Evolutionary conservation across 2,113 vertebrate species (phyloP), one percentile per base, ranked within the genome.

Genomic region (Cyprinodon variegatus): DNA sequence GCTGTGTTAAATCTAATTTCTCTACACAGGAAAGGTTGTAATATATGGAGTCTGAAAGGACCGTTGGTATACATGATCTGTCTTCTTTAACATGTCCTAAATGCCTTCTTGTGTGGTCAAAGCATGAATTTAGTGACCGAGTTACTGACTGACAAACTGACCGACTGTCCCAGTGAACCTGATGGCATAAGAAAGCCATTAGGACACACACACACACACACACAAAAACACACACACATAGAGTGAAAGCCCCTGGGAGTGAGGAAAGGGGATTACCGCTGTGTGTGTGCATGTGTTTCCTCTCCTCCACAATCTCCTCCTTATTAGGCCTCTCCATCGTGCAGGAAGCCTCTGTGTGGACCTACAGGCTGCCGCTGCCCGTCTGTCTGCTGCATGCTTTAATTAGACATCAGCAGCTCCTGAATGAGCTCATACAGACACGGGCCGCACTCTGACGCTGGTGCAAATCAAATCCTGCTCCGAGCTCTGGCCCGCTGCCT

Each of bases 301-400:
- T 38, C 22, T 20, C 69, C 0, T 9, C 78, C 40, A 65, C 41
- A 68, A 75, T 84, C 83, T 74, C 72, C 68, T 83, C 84, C 89
- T 88, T 90, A 87, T 90, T 85, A 83, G 84, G 89, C 79, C 41
- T 81, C 77, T n/a, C 84, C 41, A 75, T 82, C 70, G 65, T 80
- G 76, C 72, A 82, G 65, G 2, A 29, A 41, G 41, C 61, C 61
- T 36, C 76, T 39, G 29, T 62, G 83, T 72, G 79, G 77, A 43
- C 76, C 71, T 70, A 65, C 70, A 77, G 76, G 62, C 80, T 50
- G 68, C 73, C 39, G 70, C 86, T 39, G 77, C 71, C 65, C 60
- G 83, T 68, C 77, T 69, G 43, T 37, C 75, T 70, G 62, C 64
- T 68, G 78, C 8, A 20, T 57, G 76, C 82, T 85, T 86, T 84